These are phyloP conservation scores for Eupelmus urozonus DNA, from an alignment of 2,888 invertebrate species.

Conservation along the genomic window DNA sequence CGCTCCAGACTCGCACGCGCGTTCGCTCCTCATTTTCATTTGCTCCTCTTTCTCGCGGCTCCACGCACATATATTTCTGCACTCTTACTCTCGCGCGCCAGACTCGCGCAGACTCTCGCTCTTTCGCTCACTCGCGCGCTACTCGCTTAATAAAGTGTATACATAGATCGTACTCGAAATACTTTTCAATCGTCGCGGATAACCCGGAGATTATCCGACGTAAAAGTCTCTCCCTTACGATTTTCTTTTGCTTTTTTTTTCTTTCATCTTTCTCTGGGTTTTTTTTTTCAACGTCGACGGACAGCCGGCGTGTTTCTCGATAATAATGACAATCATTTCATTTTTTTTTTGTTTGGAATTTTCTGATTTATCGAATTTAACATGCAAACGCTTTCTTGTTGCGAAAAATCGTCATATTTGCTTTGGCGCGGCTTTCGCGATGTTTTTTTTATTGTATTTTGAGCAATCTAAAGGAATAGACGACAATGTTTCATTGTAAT, in stretches of 20 bases:
- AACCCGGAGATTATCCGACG: slow-evolving; percentile 32
- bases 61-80: slow-evolving; percentile 21
- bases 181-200: slow-evolving; percentile 47
- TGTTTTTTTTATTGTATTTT: not conserved
- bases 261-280: too few relatives aligned
- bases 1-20: slow-evolving; percentile 36
- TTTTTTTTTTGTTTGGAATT: not conserved
- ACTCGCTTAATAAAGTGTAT: slow-evolving; percentile 52
- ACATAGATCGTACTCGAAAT: slow-evolving; percentile 48
- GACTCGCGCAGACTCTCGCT: slow-evolving; percentile 17
- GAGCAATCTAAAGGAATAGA: slow-evolving; percentile 28
- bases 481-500: slow-evolving; percentile 11
- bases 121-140: slow-evolving; percentile 9
- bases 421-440: not conserved
- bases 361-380: slow-evolving; percentile 13
- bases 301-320: slow-evolving; percentile 26
- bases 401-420: slow-evolving; percentile 13
- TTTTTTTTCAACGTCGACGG: too few relatives aligned
- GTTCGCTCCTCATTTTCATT: too few relatives aligned
- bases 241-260: too few relatives aligned
- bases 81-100: not conserved
- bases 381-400: slow-evolving; percentile 28
- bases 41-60: too few relatives aligned
- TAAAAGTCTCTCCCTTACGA: slow-evolving; percentile 39
- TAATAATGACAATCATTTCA: slow-evolving; percentile 52